A percentile compares a stretch with the other conserved stretches of the same genome.
These are phyloP conservation scores for Acanthis flammea DNA, from an alignment of 2,797 vertebrate species.

Conservation along the genomic window DNA sequence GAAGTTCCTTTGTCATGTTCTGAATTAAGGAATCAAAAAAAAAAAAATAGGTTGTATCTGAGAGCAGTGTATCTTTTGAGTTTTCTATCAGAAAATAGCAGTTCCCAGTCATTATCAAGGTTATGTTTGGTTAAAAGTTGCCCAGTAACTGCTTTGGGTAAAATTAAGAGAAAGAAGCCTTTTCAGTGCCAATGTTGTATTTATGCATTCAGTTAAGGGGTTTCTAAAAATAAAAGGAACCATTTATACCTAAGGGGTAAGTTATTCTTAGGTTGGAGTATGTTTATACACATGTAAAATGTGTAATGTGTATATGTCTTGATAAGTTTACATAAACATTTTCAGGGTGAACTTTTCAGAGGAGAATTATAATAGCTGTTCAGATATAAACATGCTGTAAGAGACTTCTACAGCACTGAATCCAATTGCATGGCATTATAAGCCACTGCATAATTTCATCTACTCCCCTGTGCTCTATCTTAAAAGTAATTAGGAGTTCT, in stretches of 20 bases:
- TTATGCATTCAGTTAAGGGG: neutral
- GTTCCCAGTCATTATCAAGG: neutral
- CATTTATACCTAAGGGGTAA: neutral
- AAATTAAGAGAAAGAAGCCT: neutral
- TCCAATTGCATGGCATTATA: neutral
- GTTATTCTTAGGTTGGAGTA: neutral
- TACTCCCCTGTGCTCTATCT: neutral
- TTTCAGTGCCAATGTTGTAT: neutral
- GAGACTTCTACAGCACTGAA: neutral
- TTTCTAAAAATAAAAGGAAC: neutral
- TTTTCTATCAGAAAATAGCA: neutral
- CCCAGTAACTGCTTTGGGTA: neutral
- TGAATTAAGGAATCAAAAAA: neutral
- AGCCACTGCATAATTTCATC: conserved; percentile 20
- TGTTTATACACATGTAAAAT: neutral
- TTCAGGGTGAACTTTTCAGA: neutral
- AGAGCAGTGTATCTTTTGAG: neutral
- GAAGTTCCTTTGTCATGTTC: neutral
- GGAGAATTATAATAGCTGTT: neutral
- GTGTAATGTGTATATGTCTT: neutral
- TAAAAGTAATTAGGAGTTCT: conserved; percentile 34
- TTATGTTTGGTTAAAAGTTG: neutral
- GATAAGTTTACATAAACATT: conserved; percentile 4
- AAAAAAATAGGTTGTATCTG: neutral
- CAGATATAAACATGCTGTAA: neutral